Conservation (phyloP, 1,140 invertebrate species). For the Apis dorsata region DNA sequence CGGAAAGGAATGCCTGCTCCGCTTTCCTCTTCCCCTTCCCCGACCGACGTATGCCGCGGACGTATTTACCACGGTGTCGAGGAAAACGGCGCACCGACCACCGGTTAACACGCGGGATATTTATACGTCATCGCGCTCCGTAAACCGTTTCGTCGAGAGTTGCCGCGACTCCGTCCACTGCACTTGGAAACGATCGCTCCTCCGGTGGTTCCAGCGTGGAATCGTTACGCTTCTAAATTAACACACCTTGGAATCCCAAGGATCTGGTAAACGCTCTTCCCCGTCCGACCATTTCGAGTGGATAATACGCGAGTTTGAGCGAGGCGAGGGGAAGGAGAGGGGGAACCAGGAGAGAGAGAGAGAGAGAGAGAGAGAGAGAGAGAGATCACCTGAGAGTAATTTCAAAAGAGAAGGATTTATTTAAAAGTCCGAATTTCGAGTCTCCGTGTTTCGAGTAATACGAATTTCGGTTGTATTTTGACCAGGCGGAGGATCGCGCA, state of each 20-base stretch:
- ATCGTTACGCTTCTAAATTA: neutral
- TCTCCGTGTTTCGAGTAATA: neutral
- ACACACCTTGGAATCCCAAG: constrained; percentile 6
- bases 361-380: neutral
- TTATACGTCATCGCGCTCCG: constrained; percentile 36
- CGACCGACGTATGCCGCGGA: constrained; percentile 68
- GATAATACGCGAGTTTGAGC: neutral
- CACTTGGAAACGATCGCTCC: neutral
- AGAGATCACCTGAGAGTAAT: neutral
- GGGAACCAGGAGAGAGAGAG: too few species aligned
- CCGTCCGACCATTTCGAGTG: neutral
- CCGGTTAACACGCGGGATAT: constrained; percentile 33
- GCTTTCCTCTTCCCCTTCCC: constrained; percentile 54
- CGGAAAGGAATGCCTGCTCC: constrained; percentile 39
- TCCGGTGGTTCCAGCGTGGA: neutral
- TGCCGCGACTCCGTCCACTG: neutral
- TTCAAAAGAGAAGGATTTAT: neutral
- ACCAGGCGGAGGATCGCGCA: too few species aligned
- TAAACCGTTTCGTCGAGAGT: constrained; percentile 20
- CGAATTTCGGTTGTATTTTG: too few species aligned
- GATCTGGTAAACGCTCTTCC: constrained; percentile 9
- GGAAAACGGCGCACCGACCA: constrained; percentile 26
- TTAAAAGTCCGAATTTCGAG: neutral
- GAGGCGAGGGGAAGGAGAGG: too few species aligned
- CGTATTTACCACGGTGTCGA: constrained; percentile 6